Percentiles rank a stretch among this genome's conserved stretches.
Conservation (phyloP, 2,888 invertebrate species). For the Philaethria dido region DNA sequence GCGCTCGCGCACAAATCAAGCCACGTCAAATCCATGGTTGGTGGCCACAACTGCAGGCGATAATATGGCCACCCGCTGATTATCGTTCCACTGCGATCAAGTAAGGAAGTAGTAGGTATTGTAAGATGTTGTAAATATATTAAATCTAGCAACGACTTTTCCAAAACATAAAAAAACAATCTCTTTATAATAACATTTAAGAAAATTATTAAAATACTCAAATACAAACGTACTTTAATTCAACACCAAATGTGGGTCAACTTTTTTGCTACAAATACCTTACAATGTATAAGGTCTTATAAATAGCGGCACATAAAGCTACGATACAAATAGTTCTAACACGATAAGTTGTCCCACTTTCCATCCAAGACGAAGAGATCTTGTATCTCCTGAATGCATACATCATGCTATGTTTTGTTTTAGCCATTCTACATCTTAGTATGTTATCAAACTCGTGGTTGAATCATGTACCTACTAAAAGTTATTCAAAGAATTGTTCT, state of each 20-base stretch:
- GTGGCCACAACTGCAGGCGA: slow-evolving; percentile 70
- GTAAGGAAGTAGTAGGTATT: slow-evolving; percentile 39
- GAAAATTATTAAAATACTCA: too few relatives aligned
- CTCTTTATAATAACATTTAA: too few relatives aligned
- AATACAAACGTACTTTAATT: background rate
- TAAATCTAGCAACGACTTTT: background rate
- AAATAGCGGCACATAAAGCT: slow-evolving; percentile 45
- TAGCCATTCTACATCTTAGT: slow-evolving; percentile 43
- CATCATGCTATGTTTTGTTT: slow-evolving; percentile 47
- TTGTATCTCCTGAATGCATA: slow-evolving; percentile 46
- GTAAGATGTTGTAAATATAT: slow-evolving; percentile 24
- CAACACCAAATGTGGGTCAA: background rate
- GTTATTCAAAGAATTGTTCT: background rate
- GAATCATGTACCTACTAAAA: slow-evolving; percentile 14
- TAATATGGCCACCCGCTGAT: slow-evolving; percentile 69
- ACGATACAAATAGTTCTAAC: slow-evolving; percentile 45
- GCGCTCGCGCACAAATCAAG: slow-evolving; percentile 76
- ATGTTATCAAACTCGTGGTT: slow-evolving; percentile 37
- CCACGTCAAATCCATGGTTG: slow-evolving; percentile 71
- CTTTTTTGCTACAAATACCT: slow-evolving; percentile 11
- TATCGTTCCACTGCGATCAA: slow-evolving; percentile 54
- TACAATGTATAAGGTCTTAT: slow-evolving; percentile 46
- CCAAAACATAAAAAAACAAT: background rate
- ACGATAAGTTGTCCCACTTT: slow-evolving; percentile 48
- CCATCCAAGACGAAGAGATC: slow-evolving; percentile 43